Base-by-base conservation (phyloP, 1,140 invertebrate genomes). In the Zaprionus camerounensis region DNA sequence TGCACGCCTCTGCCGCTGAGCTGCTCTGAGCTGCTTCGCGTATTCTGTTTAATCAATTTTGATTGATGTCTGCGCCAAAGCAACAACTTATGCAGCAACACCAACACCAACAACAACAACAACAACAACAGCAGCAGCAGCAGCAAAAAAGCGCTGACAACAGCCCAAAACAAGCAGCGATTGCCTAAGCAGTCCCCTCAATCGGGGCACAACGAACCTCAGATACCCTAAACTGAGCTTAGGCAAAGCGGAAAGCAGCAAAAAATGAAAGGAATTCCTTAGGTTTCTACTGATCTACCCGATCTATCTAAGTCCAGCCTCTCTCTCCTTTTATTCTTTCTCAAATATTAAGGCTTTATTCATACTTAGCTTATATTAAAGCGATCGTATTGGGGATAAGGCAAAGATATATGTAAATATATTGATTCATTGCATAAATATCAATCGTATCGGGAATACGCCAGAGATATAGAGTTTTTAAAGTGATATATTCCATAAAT, bases 1-100 rank as follows among this genome's bases (percentile, higher is more conserved):
- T 57, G 49, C 69, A 46, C 49, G 12, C 46, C 63, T 41, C 7
- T 26, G 26, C 28, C 38, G 56, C 59, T 62, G 62, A 34, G 38
- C 56, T 15, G 15, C 38, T 46, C 41, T 20, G 41, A 46, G 41
- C 64, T 26, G 20, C 26, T 56, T 61, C 41, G 57, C 41, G 67
- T 62, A 51, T 82, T 81, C 73, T 20, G 73, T 90, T 78, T 84
- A 88, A 84, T 90, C 84, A 88, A 88, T 90, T 88, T 81, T 88
- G 84, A 88, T 88, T 88, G 85, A 88, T 88, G 84, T 84, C 65
- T 88, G 81, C 81, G 81, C 68, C 57, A 65, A 44, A 74, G 65
- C 71, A 55, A 49, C 71, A 64, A 62, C 24, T 26, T 26, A 26
- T 46, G 41, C 82, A 71, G 36, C 62, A 44, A 26, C 67, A 59